Conservation (phyloP, 2,113 vertebrate species). For the Nothocercus nigrocapillus region DNA sequence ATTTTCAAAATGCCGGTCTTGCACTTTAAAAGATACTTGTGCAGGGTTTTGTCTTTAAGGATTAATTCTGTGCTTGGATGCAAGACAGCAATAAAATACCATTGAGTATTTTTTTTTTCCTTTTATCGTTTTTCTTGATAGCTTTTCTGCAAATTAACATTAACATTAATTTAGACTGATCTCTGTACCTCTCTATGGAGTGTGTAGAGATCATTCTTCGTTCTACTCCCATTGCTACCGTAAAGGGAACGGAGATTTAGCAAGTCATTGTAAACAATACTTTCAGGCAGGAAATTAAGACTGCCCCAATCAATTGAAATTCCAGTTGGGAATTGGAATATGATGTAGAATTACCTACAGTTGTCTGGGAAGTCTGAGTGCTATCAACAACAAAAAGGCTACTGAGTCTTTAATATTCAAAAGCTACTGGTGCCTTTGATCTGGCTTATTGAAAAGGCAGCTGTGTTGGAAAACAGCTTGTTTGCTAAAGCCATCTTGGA, state of each 20-base stretch:
- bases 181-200: neutral
- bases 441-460: neutral
- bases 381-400: neutral
- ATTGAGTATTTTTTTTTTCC: neutral
- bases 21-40: neutral
- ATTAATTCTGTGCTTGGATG: neutral
- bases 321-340: neutral
- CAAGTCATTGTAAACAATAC: neutral
- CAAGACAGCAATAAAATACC: neutral
- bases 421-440: neutral
- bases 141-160: neutral
- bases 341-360: neutral
- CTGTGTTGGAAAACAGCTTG: neutral
- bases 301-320: neutral
- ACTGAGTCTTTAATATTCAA: neutral
- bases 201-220: neutral
- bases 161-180: neutral
- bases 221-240: neutral
- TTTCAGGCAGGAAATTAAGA: neutral
- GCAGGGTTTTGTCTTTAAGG: neutral
- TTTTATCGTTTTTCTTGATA: neutral
- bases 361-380: neutral
- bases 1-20: neutral
- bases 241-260: neutral
- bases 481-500: neutral